A percentile compares a stretch with the other conserved stretches of the same genome.
Conservation (phyloP, 2,113 vertebrate genomes). For the Heterochromis multidens region DNA sequence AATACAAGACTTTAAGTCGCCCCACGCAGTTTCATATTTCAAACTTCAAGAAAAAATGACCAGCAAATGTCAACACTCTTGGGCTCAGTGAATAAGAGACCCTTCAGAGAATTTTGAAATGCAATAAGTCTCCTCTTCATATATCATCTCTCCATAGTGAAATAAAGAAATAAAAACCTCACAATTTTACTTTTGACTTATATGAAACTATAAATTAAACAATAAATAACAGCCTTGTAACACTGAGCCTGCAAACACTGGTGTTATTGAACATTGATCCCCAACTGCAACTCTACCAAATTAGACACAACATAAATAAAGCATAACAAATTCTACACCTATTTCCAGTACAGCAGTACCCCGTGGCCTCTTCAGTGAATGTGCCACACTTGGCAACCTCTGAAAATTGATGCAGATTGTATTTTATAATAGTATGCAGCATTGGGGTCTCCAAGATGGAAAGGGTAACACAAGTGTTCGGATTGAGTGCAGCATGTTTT, state of each 20-base stretch:
- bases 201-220: not conserved
- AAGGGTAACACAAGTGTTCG: not conserved
- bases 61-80: not conserved
- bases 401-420: not conserved
- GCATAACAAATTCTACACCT: not conserved
- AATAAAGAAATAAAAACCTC: too few species aligned
- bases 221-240: not conserved
- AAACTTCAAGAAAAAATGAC: not conserved
- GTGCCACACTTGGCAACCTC: not conserved
- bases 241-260: not conserved
- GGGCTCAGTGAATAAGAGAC: not conserved
- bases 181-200: not conserved
- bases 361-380: not conserved
- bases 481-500: not conserved
- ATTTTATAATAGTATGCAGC: not conserved
- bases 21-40: not conserved
- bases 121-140: not conserved
- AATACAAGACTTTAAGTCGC: not conserved
- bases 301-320: not conserved
- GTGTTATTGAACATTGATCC: not conserved
- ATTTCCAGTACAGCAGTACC: not conserved
- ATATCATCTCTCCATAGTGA: not conserved
- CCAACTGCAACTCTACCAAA: not conserved
- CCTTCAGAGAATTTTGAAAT: not conserved
- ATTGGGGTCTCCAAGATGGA: not conserved